Conservation (phyloP, 2,113 vertebrate genomes). For the Cygnus atratus region DNA sequence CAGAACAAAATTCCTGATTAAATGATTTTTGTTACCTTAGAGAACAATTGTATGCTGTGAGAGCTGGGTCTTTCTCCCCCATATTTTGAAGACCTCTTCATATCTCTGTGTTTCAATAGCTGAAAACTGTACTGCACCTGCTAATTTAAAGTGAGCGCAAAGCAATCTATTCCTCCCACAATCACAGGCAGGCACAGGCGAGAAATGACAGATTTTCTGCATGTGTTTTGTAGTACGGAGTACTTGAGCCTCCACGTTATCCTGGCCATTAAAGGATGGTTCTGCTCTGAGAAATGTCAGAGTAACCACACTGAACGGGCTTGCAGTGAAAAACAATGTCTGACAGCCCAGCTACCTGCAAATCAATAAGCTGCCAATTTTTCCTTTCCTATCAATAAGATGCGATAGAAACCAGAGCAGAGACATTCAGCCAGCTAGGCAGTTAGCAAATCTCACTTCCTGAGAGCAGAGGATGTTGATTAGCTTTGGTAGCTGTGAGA, state of each 20-base stretch:
- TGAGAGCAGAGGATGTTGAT: not conserved
- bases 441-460: not conserved
- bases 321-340: not conserved
- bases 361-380: not conserved
- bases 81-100: not conserved
- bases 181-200: not conserved
- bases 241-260: not conserved
- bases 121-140: not conserved
- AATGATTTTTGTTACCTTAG: not conserved
- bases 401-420: not conserved
- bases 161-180: not conserved
- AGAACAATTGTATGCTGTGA: not conserved
- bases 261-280: not conserved
- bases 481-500: not conserved
- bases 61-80: not conserved
- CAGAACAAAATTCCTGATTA: not conserved
- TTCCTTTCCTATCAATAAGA: not conserved
- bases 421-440: not conserved
- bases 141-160: not conserved
- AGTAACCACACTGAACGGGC: not conserved
- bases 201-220: not conserved
- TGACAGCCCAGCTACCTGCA: not conserved
- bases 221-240: not conserved
- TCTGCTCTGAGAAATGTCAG: not conserved
- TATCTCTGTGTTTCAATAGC: not conserved